Conservation (phyloP, 2,113 vertebrate genomes). For the Myxocyprinus asiaticus region DNA sequence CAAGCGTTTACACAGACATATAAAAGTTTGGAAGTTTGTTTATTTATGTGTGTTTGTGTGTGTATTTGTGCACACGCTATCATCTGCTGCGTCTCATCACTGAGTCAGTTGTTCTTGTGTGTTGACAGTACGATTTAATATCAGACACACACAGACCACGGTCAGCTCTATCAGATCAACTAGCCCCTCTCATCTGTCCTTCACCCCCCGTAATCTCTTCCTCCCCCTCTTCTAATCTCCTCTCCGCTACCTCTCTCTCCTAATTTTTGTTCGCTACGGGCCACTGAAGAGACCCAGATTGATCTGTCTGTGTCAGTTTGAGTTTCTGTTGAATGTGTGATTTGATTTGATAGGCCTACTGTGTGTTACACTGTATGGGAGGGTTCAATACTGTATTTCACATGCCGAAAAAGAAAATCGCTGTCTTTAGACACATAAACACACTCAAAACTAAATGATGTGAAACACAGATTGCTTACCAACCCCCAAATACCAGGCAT, state of each 20-base stretch:
- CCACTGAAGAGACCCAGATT: conserved; percentile 1
- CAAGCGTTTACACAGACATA: no score
- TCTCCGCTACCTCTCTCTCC: background rate
- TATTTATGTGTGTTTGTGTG: background rate
- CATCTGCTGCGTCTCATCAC: conserved; percentile 50
- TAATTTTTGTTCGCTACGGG: conserved; percentile 32
- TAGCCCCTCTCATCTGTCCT: conserved; percentile 33
- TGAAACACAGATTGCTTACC: conserved; percentile 35
- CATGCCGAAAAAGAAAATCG: background rate
- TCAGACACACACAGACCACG: conserved; percentile 83
- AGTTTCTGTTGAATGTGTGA: conserved; percentile 14
- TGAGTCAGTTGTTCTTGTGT: conserved; percentile 80
- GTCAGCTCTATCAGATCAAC: conserved; percentile 87
- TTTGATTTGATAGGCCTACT: conserved; percentile 3
- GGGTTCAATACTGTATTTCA: background rate
- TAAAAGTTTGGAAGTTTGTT: background rate
- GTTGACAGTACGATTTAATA: conserved; percentile 92
- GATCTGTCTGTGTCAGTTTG: conserved; percentile 2
- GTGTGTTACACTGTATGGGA: background rate
- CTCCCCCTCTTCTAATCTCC: background rate
- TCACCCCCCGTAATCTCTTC: background rate
- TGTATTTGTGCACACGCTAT: conserved; percentile 23
- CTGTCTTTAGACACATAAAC: conserved; percentile 10
- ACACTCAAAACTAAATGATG: conserved; percentile 20
- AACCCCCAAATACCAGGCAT: conserved; percentile 6